These are phyloP conservation scores for Heliothis subflexa DNA, from an alignment of 1,140 invertebrate species.

Conservation along the genomic window DNA sequence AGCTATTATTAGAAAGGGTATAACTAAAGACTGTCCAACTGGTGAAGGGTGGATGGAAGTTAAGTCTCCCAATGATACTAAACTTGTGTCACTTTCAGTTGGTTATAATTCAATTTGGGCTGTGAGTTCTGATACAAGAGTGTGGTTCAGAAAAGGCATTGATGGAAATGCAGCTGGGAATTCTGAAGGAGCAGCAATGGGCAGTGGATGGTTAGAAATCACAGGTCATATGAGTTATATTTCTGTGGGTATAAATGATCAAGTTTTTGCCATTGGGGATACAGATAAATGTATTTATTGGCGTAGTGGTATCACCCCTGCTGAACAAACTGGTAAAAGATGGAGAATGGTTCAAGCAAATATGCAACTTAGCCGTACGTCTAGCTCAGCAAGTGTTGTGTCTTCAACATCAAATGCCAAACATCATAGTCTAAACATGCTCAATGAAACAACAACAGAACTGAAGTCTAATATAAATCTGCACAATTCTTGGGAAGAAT, in stretches of 20 bases:
- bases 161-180: constrained; percentile 90
- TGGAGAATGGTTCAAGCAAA: constrained; percentile 93
- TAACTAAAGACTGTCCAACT: constrained; percentile 90
- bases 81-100: constrained; percentile 92
- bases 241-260: constrained; percentile 95
- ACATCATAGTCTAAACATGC: constrained; percentile 80
- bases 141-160: constrained; percentile 96
- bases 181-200: constrained; percentile 90
- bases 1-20: constrained; percentile 92
- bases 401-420: constrained; percentile 81
- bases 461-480: constrained; percentile 77
- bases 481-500: constrained; percentile 84
- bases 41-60: constrained; percentile 94
- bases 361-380: constrained; percentile 92
- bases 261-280: constrained; percentile 88
- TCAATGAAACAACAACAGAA: constrained; percentile 77
- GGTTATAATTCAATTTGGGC: constrained; percentile 96
- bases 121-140: constrained; percentile 92
- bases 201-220: constrained; percentile 94
- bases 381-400: constrained; percentile 88
- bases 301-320: constrained; percentile 91
- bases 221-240: constrained; percentile 93
- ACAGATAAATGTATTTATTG: constrained; percentile 92
- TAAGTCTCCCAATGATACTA: constrained; percentile 89
- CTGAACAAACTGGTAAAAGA: constrained; percentile 94